Percentiles rank a stretch among this genome's conserved stretches.
Evolutionary conservation across 2,797 vertebrate genomes (phyloP).

Genomic region (Adrianichthys oophorus): DNA sequence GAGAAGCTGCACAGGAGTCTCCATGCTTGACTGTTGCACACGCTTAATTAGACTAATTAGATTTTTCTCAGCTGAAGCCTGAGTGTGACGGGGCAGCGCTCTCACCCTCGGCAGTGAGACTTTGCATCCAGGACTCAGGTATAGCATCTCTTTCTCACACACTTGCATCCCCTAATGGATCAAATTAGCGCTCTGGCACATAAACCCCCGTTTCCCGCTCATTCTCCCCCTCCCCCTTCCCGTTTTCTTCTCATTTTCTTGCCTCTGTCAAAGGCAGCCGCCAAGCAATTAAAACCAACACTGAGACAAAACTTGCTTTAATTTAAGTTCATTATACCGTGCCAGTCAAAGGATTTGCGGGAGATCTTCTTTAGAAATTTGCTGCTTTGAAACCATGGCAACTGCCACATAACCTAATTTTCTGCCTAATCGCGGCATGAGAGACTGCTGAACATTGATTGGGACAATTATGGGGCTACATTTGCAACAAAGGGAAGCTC

Average conservation of each 20-base stretch:
- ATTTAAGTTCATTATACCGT: slow-evolving; percentile 72
- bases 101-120: slow-evolving; percentile 56
- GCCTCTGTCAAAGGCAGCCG: slow-evolving; percentile 42
- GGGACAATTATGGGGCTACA: slow-evolving; percentile 68
- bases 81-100: slow-evolving; percentile 53
- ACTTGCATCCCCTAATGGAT: slow-evolving; percentile 70
- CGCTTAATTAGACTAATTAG: slow-evolving; percentile 67
- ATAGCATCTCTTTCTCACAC: slow-evolving; percentile 36
- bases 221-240: slow-evolving; percentile 32
- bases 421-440: slow-evolving; percentile 65
- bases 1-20: slow-evolving; percentile 27
- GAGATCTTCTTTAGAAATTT: slow-evolving; percentile 56
- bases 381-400: slow-evolving; percentile 69
- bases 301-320: slow-evolving; percentile 69
- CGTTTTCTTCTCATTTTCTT: slow-evolving; percentile 27
- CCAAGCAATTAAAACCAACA: slow-evolving; percentile 67
- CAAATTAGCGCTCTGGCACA: slow-evolving; percentile 77
- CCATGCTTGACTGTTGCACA: slow-evolving; percentile 51
- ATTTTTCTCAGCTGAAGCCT: slow-evolving; percentile 53
- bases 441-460: slow-evolving; percentile 67
- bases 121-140: slow-evolving; percentile 58
- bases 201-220: slow-evolving; percentile 47
- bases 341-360: slow-evolving; percentile 44
- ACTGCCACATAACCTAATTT: slow-evolving; percentile 65
- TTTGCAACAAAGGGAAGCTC: slow-evolving; percentile 69